Evolutionary conservation across 30 jellyfish, hydroid and myxozoan genomes (phyloP), one percentile per base, ranked within the genome.

Genomic region (Mastigias papua): DNA sequence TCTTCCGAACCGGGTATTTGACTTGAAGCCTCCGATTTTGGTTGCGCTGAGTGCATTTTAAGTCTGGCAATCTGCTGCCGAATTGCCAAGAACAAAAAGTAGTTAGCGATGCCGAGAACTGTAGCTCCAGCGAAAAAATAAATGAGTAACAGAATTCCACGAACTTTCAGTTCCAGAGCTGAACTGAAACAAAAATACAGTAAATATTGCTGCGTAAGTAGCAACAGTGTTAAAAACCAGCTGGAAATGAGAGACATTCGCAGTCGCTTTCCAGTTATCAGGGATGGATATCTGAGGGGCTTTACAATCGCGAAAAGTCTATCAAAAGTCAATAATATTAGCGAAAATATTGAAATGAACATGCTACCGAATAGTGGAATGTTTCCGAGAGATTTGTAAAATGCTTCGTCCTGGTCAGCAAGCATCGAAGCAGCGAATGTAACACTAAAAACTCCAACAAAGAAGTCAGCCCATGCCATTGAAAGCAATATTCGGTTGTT

Each of bases 321-420:
- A 58, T 85, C 94, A 37, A 30, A 80, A 11, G 88, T 71, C 1
- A 85, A 78, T 82, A 85, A 26, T 19, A 68, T 46, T 83, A 85
- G 49, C 42, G 94, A 85, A 30, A 85, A 27, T 20, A 85, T 85
- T 34, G 94, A 85, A 4, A 75, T 86, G 78, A 85, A 85, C 84
- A 85, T 62, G 76, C 94, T 85, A 27, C 88, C 88, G 63, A 85
- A 85, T n/a, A 85, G 72, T 6, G 94, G 94, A 22, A 85, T 74
- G 35, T 57, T 85, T 0, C 88, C 94, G 6, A 37, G 5, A 7
- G 69, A 31, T 42, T 77, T 73, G 80, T 62, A 80, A 9, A 60
- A 11, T 9, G 10, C 23, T 50, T 11, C 22, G 51, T 46, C 34
- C 25, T 80, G 73, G 29, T 27, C 31, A 22, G 90, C 31, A 5